phyloP scores from a whole-genome alignment of 2,797 vertebrate species.

The Acrossocheilus wenchowensis region DNA sequence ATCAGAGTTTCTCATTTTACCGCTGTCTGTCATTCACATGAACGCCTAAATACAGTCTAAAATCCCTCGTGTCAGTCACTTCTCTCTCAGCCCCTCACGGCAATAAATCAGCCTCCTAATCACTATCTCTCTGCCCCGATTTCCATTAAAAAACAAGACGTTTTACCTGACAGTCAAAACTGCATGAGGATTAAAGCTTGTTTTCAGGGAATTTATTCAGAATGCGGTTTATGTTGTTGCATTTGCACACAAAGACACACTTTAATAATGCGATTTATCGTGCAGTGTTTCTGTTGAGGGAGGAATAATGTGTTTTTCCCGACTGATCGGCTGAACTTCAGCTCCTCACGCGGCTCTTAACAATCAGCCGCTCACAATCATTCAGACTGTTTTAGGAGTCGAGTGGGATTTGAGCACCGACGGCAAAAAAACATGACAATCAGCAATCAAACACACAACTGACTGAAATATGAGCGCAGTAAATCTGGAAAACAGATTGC shows the following conservation, averaged over 20 bases:
- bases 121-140: neutral
- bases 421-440: slow-evolving; percentile 9
- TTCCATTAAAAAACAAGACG: neutral
- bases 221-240: neutral
- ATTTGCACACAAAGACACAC: neutral
- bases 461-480: neutral
- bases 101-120: neutral
- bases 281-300: neutral
- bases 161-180: neutral
- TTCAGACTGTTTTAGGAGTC: slow-evolving; percentile 26
- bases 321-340: slow-evolving; percentile 22
- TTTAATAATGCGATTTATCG: neutral
- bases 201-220: neutral
- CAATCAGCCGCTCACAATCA: slow-evolving; percentile 37
- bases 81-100: neutral
- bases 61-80: neutral
- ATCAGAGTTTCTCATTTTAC: slow-evolving; percentile 10
- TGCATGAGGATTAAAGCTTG: slow-evolving; percentile 19
- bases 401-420: slow-evolving; percentile 31
- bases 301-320: neutral
- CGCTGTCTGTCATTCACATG: neutral
- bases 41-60: neutral
- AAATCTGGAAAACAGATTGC: neutral
- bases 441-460: slow-evolving; percentile 21
- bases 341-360: slow-evolving; percentile 28